A percentile compares a stretch with the other conserved stretches of the same genome.
Conservation (phyloP, 2,888 invertebrate species). For the Ischnura elegans region DNA sequence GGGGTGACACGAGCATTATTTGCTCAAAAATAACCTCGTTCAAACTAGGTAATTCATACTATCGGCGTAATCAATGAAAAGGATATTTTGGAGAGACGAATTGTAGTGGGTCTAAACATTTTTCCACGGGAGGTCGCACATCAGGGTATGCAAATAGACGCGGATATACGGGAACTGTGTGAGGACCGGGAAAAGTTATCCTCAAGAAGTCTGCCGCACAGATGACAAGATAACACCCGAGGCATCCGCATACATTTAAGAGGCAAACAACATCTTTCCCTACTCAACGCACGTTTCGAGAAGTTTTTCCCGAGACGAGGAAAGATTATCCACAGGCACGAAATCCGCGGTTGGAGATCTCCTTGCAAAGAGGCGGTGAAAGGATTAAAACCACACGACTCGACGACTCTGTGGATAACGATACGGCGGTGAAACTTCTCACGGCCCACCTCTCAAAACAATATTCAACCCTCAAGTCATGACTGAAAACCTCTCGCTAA, state of each 20-base stretch:
- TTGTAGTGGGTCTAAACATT: background rate
- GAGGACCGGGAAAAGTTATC: background rate
- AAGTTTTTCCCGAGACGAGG: background rate
- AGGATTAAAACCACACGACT: background rate
- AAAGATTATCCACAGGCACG: background rate
- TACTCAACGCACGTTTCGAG: background rate
- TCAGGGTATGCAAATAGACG: background rate
- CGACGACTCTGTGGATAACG: background rate
- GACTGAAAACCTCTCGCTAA: background rate
- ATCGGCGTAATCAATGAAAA: background rate
- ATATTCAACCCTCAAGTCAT: background rate
- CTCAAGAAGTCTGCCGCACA: background rate
- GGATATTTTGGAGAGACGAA: background rate
- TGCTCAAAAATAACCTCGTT: no score
- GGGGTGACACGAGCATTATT: no score
- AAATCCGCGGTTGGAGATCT: background rate
- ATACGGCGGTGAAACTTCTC: no score
- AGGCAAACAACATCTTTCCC: background rate
- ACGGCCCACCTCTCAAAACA: background rate
- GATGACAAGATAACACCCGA: background rate
- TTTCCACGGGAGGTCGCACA: background rate
- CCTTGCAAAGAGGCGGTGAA: background rate
- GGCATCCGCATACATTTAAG: background rate
- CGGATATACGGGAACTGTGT: background rate
- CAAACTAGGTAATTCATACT: background rate